These are phyloP conservation scores for Sphaeramia orbicularis DNA, from an alignment of 2,797 vertebrate genomes.

Conservation along the genomic window DNA sequence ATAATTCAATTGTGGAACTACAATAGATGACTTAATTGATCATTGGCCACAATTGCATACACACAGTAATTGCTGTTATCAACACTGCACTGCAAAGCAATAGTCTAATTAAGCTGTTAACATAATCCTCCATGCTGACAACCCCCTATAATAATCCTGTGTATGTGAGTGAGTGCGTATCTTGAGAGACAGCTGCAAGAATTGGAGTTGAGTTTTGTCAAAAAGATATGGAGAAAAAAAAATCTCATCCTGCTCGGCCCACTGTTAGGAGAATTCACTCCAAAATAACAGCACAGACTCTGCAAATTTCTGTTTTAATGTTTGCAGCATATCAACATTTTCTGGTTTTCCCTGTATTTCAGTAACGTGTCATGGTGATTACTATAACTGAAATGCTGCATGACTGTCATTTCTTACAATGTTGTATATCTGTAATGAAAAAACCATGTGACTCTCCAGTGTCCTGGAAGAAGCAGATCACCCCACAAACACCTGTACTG, in stretches of 20 bases:
- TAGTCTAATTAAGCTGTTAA: constrained; percentile 66
- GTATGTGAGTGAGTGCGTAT: constrained; percentile 52
- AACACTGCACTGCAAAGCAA: constrained; percentile 49
- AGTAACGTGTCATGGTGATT: constrained; percentile 8
- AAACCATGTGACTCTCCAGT: constrained; percentile 17
- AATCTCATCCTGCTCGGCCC: constrained; percentile 20
- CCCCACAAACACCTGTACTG: constrained; percentile 28
- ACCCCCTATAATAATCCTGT: constrained; percentile 60
- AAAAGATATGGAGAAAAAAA: constrained; percentile 21
- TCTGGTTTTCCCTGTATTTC: constrained; percentile 17
- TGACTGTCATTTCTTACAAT: constrained; percentile 4
- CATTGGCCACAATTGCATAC: constrained; percentile 50
- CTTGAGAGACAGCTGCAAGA: constrained; percentile 58
- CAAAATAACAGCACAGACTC: constrained; percentile 36
- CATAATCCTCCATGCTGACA: constrained; percentile 63
- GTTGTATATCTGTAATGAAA: constrained; percentile 35
- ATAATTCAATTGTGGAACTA: constrained; percentile 35
- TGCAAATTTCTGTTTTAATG: constrained; percentile 25
- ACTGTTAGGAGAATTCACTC: constrained; percentile 31
- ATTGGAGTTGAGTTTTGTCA: constrained; percentile 37
- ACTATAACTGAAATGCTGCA: constrained; percentile 15
- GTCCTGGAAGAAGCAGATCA: constrained; percentile 13
- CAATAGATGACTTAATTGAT: constrained; percentile 56
- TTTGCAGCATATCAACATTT: constrained; percentile 27
- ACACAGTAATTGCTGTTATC: constrained; percentile 58